Evolutionary conservation across 2,113 vertebrate genomes (phyloP), one percentile per base, ranked within the genome.

Genomic region (Catharus fuscescens): DNA sequence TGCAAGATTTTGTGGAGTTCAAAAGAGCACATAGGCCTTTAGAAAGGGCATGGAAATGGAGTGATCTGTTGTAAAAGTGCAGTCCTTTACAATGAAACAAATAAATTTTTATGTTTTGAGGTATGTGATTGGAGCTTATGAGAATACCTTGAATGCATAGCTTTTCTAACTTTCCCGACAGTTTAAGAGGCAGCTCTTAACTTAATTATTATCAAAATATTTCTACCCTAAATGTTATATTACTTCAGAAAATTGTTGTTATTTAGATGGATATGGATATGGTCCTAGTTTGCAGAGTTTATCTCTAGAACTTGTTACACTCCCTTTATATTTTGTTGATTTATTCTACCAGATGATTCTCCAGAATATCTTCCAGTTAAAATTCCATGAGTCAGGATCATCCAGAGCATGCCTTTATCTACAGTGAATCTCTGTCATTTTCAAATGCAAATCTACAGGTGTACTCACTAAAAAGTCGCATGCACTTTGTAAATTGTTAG

Each of bases 381-480:
- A 77, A 44, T 57, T 67, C 15, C 24, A 72, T 25, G 20, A 74
- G 15, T 0, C 0, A 3, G 5, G 6, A 47, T 65, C 5, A 10
- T 34, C 14, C 36, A 79, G 24, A 53, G 5, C 21, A 29, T 44
- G 18, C 6, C 9, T 82, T 64, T 70, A 48, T 13, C 23, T 52
- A 42, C 40, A 34, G 6, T 47, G 61, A 53, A 57, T 61, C 18
- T 62, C 21, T 47, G 4, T 31, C 14, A 44, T 10, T 82, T 86
- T 66, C 6, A 60, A n/a, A 29, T 44, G 54, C 15, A 50, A 78
- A 78, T 14, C 11, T 78, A 31, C 32, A 88, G 14, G 9, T 32
- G 4, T 69, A 47, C 20, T 57, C 14, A 32, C 8, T 32, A 20
- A 72, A 84, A 80, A 84, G 26, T 54, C 17, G 10, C 3, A n/a